These are phyloP conservation scores for Delphinapterus leucas DNA, from an alignment of 2,113 vertebrate genomes.

Conservation along the genomic window DNA sequence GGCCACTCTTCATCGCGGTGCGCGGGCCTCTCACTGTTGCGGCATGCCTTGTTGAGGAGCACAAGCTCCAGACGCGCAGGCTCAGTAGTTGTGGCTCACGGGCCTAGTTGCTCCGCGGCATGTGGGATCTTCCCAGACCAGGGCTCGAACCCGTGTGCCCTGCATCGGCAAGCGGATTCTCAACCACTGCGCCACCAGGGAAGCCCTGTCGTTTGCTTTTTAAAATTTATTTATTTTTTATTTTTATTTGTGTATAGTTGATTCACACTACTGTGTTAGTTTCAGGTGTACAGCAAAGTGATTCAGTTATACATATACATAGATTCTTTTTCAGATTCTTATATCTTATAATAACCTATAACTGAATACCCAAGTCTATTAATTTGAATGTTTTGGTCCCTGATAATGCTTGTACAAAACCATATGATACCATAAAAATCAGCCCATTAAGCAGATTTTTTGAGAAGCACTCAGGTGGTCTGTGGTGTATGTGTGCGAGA, in stretches of 20 bases:
- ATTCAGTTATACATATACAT: neutral
- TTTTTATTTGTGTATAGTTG: neutral
- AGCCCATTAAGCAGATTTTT: conserved; percentile 8
- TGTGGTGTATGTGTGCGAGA: neutral
- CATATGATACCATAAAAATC: neutral
- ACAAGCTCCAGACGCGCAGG: too few relatives aligned
- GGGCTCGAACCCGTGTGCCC: too few relatives aligned
- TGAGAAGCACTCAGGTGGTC: neutral
- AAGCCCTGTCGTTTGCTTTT: neutral
- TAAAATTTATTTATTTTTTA: neutral
- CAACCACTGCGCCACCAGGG: too few relatives aligned
- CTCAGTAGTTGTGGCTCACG: too few relatives aligned
- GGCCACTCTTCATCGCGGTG: too few relatives aligned
- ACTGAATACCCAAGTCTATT: neutral
- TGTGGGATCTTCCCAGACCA: too few relatives aligned
- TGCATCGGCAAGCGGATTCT: too few relatives aligned
- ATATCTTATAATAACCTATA: neutral
- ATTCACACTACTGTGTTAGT: neutral
- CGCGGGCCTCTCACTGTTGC: too few relatives aligned
- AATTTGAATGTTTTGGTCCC: conserved; percentile 23
- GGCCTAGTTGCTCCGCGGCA: too few relatives aligned
- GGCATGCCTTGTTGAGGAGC: too few relatives aligned
- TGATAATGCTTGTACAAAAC: conserved; percentile 1
- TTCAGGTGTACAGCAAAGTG: neutral
- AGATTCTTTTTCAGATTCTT: neutral